Evolutionary conservation across 2,113 vertebrate genomes (phyloP).

Genomic region (Panthera tigris): DNA sequence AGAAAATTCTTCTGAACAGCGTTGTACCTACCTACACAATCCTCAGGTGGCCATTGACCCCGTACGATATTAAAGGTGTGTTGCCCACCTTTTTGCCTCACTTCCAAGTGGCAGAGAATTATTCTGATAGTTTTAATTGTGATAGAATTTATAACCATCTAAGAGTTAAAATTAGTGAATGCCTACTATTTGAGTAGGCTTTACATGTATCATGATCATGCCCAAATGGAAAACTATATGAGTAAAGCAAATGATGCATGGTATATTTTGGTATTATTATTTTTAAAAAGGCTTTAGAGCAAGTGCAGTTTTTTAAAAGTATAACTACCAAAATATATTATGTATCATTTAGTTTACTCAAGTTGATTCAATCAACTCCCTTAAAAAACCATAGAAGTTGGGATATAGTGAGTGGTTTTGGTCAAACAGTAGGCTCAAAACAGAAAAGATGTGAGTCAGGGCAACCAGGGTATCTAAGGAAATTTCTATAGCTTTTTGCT

Average conservation of each 20-base stretch:
- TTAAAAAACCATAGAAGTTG: background rate
- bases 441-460: background rate
- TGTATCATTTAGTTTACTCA: background rate
- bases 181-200: background rate
- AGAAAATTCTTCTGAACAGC: background rate
- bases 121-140: background rate
- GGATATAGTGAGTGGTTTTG: background rate
- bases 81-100: background rate
- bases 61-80: background rate
- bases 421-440: background rate
- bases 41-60: background rate
- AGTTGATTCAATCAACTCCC: background rate
- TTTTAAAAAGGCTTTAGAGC: background rate
- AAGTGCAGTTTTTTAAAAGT: background rate
- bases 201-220: background rate
- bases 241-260: background rate
- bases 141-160: background rate
- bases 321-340: background rate
- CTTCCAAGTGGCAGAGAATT: background rate
- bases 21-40: background rate
- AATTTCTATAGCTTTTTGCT: background rate
- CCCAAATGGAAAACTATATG: background rate
- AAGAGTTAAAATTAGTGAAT: background rate
- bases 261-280: background rate
- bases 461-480: background rate